A percentile compares a stretch with the other conserved stretches of the same genome.
Evolutionary conservation across 2,888 invertebrate genomes (phyloP).

Genomic region (Blastobasis adustella): DNA sequence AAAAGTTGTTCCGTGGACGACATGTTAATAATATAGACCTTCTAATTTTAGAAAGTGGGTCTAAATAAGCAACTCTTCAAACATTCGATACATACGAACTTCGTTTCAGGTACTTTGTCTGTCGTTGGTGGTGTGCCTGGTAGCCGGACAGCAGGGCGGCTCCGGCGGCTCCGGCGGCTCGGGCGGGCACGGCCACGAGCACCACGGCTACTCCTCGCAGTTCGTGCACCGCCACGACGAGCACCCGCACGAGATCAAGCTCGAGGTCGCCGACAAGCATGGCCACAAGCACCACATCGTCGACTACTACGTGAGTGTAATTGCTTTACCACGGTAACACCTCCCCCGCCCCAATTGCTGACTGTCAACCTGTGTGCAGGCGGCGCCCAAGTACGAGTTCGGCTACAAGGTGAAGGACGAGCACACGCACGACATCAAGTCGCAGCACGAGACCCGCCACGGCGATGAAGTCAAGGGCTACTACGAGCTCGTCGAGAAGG

Average conservation of each 20-base stretch:
- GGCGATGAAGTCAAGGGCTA: constrained; percentile 77
- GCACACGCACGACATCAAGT: constrained; percentile 76
- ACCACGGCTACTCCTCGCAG: not conserved
- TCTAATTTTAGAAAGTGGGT: too few relatives aligned
- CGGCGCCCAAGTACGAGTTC: constrained; percentile 76
- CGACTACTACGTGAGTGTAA: constrained; percentile 24
- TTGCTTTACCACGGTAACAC: too few relatives aligned
- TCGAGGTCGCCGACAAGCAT: not conserved
- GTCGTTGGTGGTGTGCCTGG: too few relatives aligned
- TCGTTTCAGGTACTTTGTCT: too few relatives aligned
- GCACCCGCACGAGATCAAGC: not conserved
- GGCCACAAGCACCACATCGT: constrained; percentile 4
- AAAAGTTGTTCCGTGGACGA: too few relatives aligned
- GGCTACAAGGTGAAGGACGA: constrained; percentile 74
- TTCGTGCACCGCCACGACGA: not conserved
- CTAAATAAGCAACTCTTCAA: too few relatives aligned
- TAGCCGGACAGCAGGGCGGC: too few relatives aligned
- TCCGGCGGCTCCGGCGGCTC: too few relatives aligned
- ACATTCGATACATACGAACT: too few relatives aligned
- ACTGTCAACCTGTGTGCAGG: constrained; percentile 27
- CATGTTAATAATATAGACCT: too few relatives aligned
- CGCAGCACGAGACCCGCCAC: constrained; percentile 73
- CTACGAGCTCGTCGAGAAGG: constrained; percentile 60
- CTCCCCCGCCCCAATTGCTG: too few relatives aligned
- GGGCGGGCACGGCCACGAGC: not conserved